Conservation (phyloP, 2,113 vertebrate species). For the Lota lota region DNA sequence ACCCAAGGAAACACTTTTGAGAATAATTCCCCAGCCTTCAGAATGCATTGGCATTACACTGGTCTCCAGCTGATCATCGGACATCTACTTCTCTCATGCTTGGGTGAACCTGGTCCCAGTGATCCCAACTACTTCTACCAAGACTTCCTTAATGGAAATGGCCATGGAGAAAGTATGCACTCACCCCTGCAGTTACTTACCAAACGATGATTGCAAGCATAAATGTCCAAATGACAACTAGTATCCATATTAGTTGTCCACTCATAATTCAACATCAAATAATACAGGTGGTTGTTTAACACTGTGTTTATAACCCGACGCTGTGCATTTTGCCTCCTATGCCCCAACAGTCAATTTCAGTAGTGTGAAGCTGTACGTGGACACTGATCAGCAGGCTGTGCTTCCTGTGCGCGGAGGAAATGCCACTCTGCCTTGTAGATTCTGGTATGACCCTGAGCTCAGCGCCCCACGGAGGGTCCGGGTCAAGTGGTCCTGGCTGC, state of each 20-base stretch:
- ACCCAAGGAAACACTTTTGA: no score
- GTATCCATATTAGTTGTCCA: no score
- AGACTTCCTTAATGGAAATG: conserved; percentile 47
- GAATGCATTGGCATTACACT: background rate
- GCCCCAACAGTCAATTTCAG: conserved; percentile 61
- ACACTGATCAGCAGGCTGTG: conserved; percentile 66
- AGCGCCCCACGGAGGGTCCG: conserved; percentile 62
- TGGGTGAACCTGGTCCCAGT: conserved; percentile 38
- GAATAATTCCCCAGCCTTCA: background rate
- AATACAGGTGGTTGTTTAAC: background rate
- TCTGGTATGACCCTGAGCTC: conserved; percentile 67
- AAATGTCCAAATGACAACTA: no score
- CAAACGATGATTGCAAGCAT: background rate
- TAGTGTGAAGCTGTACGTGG: conserved; percentile 74
- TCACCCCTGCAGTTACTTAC: background rate
- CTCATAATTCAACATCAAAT: no score
- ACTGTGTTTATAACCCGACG: background rate
- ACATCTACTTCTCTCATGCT: conserved; percentile 23
- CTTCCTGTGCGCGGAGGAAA: conserved; percentile 72
- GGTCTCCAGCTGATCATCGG: conserved; percentile 18
- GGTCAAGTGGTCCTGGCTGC: conserved; percentile 86
- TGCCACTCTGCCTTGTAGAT: conserved; percentile 78
- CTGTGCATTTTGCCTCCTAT: background rate
- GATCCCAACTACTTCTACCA: conserved; percentile 80
- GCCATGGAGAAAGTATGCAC: conserved; percentile 65